phyloP scores from a whole-genome alignment of 2,113 vertebrate genomes.

The Tragelaphus imberbis region DNA sequence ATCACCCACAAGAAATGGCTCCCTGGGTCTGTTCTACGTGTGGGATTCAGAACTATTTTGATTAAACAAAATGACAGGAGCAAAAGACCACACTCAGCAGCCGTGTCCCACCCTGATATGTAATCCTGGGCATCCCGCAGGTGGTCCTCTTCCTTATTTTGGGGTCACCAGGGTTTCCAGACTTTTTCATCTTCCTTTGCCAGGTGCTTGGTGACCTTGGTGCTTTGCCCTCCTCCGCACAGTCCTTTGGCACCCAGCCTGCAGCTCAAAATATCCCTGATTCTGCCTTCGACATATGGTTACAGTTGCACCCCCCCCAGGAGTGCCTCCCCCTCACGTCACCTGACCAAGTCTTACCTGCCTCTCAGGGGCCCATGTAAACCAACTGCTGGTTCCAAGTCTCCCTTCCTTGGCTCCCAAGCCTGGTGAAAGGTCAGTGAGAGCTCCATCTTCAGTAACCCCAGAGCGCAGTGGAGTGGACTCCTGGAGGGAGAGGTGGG shows the following conservation, averaged over 20 bases:
- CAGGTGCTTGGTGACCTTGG: fast-evolving
- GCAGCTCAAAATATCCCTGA: fast-evolving
- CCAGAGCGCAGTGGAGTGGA: fast-evolving
- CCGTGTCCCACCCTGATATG: fast-evolving
- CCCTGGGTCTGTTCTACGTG: background rate
- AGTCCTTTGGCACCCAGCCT: background rate
- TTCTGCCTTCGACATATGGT: fast-evolving
- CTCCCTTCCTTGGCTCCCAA: background rate
- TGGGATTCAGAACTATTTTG: fast-evolving
- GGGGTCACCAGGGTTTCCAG: fast-evolving
- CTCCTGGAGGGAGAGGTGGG: too few relatives aligned
- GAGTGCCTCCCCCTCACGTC: fast-evolving
- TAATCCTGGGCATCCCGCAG: fast-evolving
- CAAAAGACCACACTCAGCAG: fast-evolving
- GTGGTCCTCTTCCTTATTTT: fast-evolving
- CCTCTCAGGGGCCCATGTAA: background rate
- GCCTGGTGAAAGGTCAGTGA: too few relatives aligned
- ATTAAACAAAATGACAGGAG: fast-evolving
- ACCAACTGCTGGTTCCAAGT: background rate
- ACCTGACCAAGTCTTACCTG: fast-evolving
- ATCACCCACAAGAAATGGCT: background rate
- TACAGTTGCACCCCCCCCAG: background rate
- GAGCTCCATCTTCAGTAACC: background rate
- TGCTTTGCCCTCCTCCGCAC: fast-evolving
- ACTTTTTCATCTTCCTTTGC: background rate